These are phyloP conservation scores for Sarcophaga subvicina DNA, from an alignment of 2,888 invertebrate genomes.

Conservation along the genomic window DNA sequence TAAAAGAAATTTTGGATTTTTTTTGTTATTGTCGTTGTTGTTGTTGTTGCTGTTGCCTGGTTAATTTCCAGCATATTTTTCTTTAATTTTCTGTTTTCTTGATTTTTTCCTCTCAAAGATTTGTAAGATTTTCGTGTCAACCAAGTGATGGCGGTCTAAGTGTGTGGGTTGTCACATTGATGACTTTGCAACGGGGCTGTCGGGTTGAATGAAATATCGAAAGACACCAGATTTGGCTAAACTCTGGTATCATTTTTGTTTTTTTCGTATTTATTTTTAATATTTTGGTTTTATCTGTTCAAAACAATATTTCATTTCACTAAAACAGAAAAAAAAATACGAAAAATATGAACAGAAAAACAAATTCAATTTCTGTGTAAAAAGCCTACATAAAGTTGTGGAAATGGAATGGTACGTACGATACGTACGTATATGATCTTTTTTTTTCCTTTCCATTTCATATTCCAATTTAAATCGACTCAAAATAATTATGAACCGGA, in stretches of 20 bases:
- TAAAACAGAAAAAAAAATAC: too few species aligned
- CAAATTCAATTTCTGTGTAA: slow-evolving; percentile 37
- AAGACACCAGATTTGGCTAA: too few species aligned
- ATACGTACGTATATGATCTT: too few species aligned
- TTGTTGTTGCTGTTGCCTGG: background rate
- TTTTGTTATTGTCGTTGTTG: too few species aligned
- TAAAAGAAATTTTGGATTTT: slow-evolving; percentile 4
- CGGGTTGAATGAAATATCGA: slow-evolving; percentile 5
- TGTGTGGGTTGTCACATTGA: slow-evolving; percentile 59
- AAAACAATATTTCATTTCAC: too few species aligned
- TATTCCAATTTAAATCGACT: slow-evolving; percentile 25
- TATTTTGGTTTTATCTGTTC: too few species aligned
- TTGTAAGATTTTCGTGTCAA: background rate
- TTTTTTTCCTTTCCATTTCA: background rate
- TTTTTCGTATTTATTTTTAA: too few species aligned
- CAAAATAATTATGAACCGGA: slow-evolving; percentile 57
- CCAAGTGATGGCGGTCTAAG: slow-evolving; percentile 1
- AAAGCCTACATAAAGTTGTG: background rate
- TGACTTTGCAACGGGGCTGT: slow-evolving; percentile 14
- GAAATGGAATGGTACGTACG: too few species aligned
- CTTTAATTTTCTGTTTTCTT: background rate
- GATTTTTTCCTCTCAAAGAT: slow-evolving; percentile 4
- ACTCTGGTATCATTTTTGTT: too few species aligned
- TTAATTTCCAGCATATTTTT: background rate
- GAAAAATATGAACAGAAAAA: background rate